Conservation (phyloP, 2,888 invertebrate species). For the Drosophila hawaiiensis region DNA sequence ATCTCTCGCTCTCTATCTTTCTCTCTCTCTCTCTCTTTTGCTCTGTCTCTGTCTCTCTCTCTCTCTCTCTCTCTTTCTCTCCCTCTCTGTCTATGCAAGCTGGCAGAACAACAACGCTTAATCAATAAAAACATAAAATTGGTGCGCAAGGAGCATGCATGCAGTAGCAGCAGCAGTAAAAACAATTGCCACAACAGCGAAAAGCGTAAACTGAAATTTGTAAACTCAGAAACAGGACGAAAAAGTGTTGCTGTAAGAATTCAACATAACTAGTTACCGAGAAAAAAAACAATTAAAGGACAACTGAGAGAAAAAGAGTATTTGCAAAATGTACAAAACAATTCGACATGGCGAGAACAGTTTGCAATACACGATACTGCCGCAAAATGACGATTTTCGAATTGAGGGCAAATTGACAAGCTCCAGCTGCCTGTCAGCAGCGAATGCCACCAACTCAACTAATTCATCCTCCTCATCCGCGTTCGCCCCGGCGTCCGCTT, state of each 20-base stretch:
- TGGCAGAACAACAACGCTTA: constrained; percentile 67
- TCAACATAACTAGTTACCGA: constrained; percentile 16
- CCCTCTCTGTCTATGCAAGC: constrained; percentile 18
- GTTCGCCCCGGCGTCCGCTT: constrained; percentile 64
- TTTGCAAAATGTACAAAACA: constrained; percentile 89
- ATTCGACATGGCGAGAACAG: constrained; percentile 91
- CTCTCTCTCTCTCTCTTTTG: constrained; percentile 15
- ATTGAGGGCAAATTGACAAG: constrained; percentile 87
- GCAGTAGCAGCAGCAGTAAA: constrained; percentile 53
- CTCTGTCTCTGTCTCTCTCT: constrained; percentile 18
- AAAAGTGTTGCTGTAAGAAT: constrained; percentile 21
- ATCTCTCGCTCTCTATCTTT: neutral
- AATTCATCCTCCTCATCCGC: constrained; percentile 75
- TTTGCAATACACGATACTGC: constrained; percentile 90
- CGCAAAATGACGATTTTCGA: constrained; percentile 89
- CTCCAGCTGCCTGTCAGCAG: constrained; percentile 84
- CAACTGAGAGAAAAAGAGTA: neutral
- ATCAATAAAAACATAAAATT: constrained; percentile 78
- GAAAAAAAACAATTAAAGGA: neutral
- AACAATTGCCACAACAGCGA: constrained; percentile 40
- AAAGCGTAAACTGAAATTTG: constrained; percentile 20
- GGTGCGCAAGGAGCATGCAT: constrained; percentile 67
- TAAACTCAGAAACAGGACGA: constrained; percentile 10
- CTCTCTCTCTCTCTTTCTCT: constrained; percentile 9
- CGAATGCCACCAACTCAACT: constrained; percentile 82